Base-by-base conservation (phyloP, 2,888 invertebrate genomes). In the Argynnis bischoffii region DNA sequence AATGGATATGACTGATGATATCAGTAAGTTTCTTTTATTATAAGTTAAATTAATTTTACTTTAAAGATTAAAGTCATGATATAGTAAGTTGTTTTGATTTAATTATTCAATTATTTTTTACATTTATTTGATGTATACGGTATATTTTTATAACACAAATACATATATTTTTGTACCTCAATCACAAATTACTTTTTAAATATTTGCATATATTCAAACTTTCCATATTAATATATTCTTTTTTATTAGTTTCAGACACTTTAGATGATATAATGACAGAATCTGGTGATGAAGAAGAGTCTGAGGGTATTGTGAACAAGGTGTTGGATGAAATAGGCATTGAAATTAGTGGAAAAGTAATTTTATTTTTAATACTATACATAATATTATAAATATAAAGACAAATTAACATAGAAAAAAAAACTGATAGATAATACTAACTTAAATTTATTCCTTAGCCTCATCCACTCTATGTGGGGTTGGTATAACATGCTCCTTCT, bases 321-420 rank as follows among this genome's bases (percentile, higher is more conserved):
- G 98, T 98, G 53, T 93, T 98, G n/a, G 98, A 98, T 90, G 98
- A 99, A 91, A 98, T 99, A 79, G 98, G 98, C 72, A 98, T 99
- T 86, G 98, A 99, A 89, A 95, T 98, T 72, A 96, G 96, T 74
- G 97, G 97, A 79, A 97, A 98, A 94, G 97, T 97, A 85, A 84
- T 50, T 35, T 41, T 8, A 2, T 56, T 18, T 55, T 14, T 35
- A 15, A n/a, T 35, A 14, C n/a, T 3, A 35, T 31, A 35, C 0
- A 4, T 3, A 16, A n/a, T n/a, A n/a, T n/a, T 5, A 56, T n/a
- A 31, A 31, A 3, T 56, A 16, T 35, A 13, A 16, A 8, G n/a
- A 35, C 16, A n/a, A 6, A 54, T 6, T 6, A 6, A 21, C 4
- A 26, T 26, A 0, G 11, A 26, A 0, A 15, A 54, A 41, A 41